Conservation (phyloP, 1,140 invertebrate species). For the Atopsyche davidsoni region DNA sequence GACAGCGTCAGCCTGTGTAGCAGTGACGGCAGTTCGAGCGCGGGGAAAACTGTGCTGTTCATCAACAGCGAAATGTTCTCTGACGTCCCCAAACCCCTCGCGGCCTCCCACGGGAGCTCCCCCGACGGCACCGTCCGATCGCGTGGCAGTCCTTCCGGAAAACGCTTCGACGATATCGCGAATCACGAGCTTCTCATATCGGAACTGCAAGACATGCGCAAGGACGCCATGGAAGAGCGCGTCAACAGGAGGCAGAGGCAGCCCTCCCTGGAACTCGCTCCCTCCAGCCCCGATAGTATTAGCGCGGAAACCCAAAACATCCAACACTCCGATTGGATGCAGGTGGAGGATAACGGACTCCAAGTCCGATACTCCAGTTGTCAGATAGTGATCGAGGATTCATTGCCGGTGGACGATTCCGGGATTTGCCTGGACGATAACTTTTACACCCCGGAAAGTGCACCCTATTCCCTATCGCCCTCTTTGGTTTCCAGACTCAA, state of each 20-base stretch:
- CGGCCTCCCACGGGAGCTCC: not conserved
- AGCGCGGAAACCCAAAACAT: slow-evolving; percentile 33
- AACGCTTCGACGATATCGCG: slow-evolving; percentile 48
- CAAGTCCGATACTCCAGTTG: slow-evolving; percentile 43
- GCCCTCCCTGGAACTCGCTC: slow-evolving; percentile 30
- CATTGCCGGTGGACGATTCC: slow-evolving; percentile 25
- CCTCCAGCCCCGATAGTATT: slow-evolving; percentile 27
- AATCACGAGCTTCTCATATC: slow-evolving; percentile 55
- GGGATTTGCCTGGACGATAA: slow-evolving; percentile 27
- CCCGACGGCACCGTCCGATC: slow-evolving; percentile 6
- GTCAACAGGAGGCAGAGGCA: slow-evolving; percentile 36
- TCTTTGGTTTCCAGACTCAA: slow-evolving; percentile 43
- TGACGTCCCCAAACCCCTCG: slow-evolving; percentile 9
- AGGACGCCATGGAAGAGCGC: slow-evolving; percentile 40
- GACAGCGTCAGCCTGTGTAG: slow-evolving; percentile 23
- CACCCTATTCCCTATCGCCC: slow-evolving; percentile 22
- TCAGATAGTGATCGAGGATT: slow-evolving; percentile 41
- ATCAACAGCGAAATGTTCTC: slow-evolving; percentile 24
- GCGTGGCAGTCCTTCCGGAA: slow-evolving; percentile 32
- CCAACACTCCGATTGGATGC: slow-evolving; percentile 43
- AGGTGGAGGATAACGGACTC: slow-evolving; percentile 37
- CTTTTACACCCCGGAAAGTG: slow-evolving; percentile 21
- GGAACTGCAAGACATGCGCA: slow-evolving; percentile 51
- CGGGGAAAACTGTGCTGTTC: slow-evolving; percentile 24
- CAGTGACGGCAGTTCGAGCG: slow-evolving; percentile 21